A percentile compares a stretch with the other conserved stretches of the same genome.
Evolutionary conservation across 2,888 invertebrate species (phyloP).

Genomic region (Drosophila stalkeri): DNA sequence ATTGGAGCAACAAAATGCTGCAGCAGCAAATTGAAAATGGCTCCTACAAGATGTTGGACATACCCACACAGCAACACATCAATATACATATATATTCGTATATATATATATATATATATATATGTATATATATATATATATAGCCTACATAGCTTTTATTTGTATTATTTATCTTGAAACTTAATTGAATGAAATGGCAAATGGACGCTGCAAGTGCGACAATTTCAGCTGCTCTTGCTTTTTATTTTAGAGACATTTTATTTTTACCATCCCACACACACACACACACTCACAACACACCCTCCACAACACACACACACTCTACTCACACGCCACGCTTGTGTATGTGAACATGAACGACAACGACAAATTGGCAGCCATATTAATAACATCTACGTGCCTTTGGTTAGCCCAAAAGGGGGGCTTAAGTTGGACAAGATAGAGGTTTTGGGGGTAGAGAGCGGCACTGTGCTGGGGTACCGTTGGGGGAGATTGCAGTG

Average conservation of each 20-base stretch:
- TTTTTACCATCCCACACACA: slow-evolving; percentile 38
- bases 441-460: background rate
- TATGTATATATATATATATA: slow-evolving; percentile 13
- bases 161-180: slow-evolving; percentile 77
- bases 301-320: background rate
- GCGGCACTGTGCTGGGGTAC: background rate
- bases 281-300: background rate
- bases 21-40: slow-evolving; percentile 75
- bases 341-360: slow-evolving; percentile 47
- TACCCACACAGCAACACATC: slow-evolving; percentile 3
- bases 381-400: slow-evolving; percentile 76
- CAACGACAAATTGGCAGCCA: slow-evolving; percentile 79
- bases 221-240: slow-evolving; percentile 71
- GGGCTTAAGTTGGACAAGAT: background rate
- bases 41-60: slow-evolving; percentile 63
- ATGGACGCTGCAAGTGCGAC: slow-evolving; percentile 73
- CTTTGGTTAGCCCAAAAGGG: slow-evolving; percentile 26
- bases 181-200: slow-evolving; percentile 80
- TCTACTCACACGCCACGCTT: background rate
- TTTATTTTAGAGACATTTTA: slow-evolving; percentile 76
- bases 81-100: background rate
- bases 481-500: slow-evolving; percentile 32
- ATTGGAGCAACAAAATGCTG: slow-evolving; percentile 60
- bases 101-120: background rate
- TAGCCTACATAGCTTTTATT: slow-evolving; percentile 58